These are phyloP conservation scores for Odontophorus gujanensis DNA, from an alignment of 2,113 vertebrate species.

Conservation along the genomic window DNA sequence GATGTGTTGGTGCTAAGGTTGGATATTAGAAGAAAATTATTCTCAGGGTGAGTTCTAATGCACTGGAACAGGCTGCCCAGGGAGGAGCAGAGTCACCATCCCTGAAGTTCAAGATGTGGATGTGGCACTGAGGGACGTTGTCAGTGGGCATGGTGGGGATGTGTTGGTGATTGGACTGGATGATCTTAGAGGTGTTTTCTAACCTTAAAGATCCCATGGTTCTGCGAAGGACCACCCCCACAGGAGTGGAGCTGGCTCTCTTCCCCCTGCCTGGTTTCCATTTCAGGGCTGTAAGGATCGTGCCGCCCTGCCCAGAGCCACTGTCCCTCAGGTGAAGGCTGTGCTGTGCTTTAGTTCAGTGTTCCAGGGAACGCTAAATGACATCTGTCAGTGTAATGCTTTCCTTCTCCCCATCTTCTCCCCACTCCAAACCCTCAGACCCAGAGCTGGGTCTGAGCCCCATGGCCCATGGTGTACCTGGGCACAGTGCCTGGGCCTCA, in stretches of 20 bases:
- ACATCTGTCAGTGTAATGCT: conserved; percentile 26
- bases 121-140: too few species aligned
- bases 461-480: not conserved
- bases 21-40: too few species aligned
- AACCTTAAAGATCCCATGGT: too few species aligned
- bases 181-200: too few species aligned
- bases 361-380: not conserved
- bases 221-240: not conserved
- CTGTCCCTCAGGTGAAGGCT: not conserved
- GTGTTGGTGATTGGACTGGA: too few species aligned
- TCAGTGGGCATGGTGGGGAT: too few species aligned
- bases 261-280: not conserved
- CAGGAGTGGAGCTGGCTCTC: fast-evolving
- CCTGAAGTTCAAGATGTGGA: too few species aligned
- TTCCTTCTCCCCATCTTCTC: conserved; percentile 34
- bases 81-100: too few species aligned
- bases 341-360: not conserved
- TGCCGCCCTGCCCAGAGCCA: not conserved
- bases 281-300: not conserved
- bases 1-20: not conserved
- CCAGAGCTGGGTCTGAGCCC: not conserved
- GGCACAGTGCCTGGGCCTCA: not conserved
- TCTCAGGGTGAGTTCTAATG: too few species aligned
- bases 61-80: too few species aligned
- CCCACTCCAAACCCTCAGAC: not conserved